Evolutionary conservation across 53 echinoderm and acorn worm genomes (phyloP).

Genomic region (Crossaster papposus): DNA sequence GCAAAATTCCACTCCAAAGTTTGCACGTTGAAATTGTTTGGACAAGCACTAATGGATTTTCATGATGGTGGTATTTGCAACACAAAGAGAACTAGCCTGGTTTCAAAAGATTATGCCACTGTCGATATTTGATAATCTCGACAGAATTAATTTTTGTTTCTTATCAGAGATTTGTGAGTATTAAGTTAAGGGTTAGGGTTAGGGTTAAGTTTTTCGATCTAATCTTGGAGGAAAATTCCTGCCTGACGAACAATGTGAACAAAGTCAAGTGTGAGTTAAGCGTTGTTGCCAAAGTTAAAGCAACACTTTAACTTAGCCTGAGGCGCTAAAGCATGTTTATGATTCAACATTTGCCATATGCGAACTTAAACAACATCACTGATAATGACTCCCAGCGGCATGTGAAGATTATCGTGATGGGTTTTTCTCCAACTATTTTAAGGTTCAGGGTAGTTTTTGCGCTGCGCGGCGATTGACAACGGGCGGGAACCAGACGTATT

Average conservation of each 20-base stretch:
- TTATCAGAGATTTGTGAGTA: background rate
- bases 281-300: background rate
- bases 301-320: background rate
- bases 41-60: conserved; percentile 6
- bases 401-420: conserved; percentile 2
- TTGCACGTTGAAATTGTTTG: background rate
- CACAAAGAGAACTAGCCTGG: background rate
- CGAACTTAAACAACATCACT: background rate
- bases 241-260: background rate
- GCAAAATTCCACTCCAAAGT: background rate
- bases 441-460: background rate
- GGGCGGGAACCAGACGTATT: conserved; percentile 13
- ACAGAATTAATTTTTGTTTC: background rate
- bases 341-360: background rate
- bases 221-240: background rate
- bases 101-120: background rate
- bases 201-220: conserved; percentile 18
- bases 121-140: background rate
- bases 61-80: background rate
- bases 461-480: conserved; percentile 1
- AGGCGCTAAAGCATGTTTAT: background rate
- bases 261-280: background rate
- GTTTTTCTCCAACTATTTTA: background rate
- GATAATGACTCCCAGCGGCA: background rate
- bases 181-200: background rate